Percentiles rank a stretch among this genome's conserved stretches.
phyloP scores from a whole-genome alignment of 2,797 vertebrate genomes.

The Phrynocephalus forsythii region DNA sequence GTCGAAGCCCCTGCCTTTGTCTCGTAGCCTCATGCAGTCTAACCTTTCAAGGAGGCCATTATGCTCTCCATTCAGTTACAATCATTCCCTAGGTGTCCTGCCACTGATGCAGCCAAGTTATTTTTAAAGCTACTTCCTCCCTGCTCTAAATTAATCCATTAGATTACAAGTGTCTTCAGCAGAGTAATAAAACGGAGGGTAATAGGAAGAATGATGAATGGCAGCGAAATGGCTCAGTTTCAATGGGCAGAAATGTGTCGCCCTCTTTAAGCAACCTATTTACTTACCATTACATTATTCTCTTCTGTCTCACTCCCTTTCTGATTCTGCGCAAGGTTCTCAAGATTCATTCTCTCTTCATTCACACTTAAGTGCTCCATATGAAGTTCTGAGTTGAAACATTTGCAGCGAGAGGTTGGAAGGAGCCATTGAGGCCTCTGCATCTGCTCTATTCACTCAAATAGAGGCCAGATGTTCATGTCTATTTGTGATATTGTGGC shows the following conservation, averaged over 20 bases:
- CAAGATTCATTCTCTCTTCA: background rate
- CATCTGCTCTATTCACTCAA: background rate
- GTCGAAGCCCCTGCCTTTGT: too few relatives aligned
- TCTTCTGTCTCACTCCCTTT: background rate
- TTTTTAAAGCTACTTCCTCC: background rate
- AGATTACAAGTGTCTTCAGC: background rate
- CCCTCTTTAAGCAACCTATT: constrained; percentile 14
- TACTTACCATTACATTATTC: background rate
- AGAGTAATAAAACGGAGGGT: background rate
- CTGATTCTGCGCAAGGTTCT: background rate
- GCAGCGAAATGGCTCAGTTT: background rate
- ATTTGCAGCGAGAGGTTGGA: background rate
- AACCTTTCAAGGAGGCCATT: background rate
- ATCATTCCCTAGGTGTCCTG: background rate
- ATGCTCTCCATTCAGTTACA: background rate
- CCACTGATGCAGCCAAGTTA: background rate
- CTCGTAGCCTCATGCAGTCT: background rate
- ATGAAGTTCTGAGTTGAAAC: background rate
- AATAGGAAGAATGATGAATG: background rate
- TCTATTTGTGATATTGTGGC: background rate
- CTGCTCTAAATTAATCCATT: background rate
- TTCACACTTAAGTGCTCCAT: background rate
- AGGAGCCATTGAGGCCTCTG: background rate
- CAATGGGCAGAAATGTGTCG: background rate
- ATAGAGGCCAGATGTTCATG: background rate